A percentile compares a stretch with the other conserved stretches of the same genome.
Evolutionary conservation across 2,888 invertebrate genomes (phyloP).

Genomic region (Macaria liturata): DNA sequence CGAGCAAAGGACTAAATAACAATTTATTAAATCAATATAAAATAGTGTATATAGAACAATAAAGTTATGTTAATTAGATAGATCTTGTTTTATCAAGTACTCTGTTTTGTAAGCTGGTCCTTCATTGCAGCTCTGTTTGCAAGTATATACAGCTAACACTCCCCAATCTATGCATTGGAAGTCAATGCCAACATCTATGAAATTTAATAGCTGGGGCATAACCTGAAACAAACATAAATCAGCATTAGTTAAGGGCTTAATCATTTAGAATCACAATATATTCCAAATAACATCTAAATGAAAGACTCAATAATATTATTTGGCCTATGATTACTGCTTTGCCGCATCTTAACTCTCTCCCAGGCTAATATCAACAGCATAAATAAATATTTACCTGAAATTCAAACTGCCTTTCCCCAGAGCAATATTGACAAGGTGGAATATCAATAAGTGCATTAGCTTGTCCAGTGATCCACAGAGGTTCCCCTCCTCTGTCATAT

Average conservation of each 20-base stretch:
- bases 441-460: conserved; percentile 73
- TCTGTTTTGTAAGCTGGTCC: conserved; percentile 89
- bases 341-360: too few species aligned
- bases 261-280: too few species aligned
- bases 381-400: conserved; percentile 85
- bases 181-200: conserved; percentile 85
- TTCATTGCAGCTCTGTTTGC: conserved; percentile 88
- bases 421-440: conserved; percentile 90
- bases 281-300: too few species aligned
- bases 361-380: too few species aligned
- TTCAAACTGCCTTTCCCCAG: conserved; percentile 91
- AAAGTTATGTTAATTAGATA: conserved; percentile 57
- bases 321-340: too few species aligned
- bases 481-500: conserved; percentile 90
- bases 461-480: conserved; percentile 92
- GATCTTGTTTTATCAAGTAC: conserved; percentile 93
- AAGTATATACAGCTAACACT: conserved; percentile 92
- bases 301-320: too few species aligned
- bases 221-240: conserved; percentile 80
- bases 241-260: too few species aligned
- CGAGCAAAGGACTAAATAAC: conserved; percentile 45
- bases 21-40: background rate
- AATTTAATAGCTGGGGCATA: conserved; percentile 91
- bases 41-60: conserved; percentile 13
- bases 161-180: conserved; percentile 94